A percentile compares a stretch with the other conserved stretches of the same genome.
These are phyloP conservation scores for Eugnorisma glareosa DNA, from an alignment of 2,888 invertebrate species.

Conservation along the genomic window DNA sequence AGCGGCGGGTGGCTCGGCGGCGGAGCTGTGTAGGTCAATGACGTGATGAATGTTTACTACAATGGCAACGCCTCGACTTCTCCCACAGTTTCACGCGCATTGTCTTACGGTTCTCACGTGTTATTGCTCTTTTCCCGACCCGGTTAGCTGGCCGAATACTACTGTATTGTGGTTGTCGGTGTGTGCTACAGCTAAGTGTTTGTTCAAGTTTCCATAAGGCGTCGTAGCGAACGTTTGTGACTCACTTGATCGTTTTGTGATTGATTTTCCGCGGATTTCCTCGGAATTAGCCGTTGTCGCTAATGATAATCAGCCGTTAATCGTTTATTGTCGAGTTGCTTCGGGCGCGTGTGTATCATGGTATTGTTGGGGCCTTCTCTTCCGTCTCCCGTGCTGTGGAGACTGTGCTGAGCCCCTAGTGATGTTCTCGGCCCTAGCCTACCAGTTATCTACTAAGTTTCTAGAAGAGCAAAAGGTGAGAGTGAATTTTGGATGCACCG, in stretches of 20 bases:
- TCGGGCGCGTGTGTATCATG: constrained; percentile 73
- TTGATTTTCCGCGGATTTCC: constrained; percentile 75
- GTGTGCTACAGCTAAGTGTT: constrained; percentile 73
- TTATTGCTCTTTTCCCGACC: constrained; percentile 78
- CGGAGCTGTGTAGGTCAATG: constrained; percentile 79
- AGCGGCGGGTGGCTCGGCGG: constrained; percentile 45
- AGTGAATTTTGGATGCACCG: neutral
- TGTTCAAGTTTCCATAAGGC: constrained; percentile 66
- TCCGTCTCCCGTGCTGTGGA: constrained; percentile 75
- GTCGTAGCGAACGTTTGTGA: constrained; percentile 70
- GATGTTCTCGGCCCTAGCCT: constrained; percentile 87
- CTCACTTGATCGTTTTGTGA: constrained; percentile 70
- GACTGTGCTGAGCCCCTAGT: constrained; percentile 74
- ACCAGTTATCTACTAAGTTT: constrained; percentile 86
- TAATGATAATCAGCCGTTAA: constrained; percentile 54
- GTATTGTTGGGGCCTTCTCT: constrained; percentile 66
- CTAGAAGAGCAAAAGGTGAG: constrained; percentile 85
- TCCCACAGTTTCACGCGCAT: constrained; percentile 89
- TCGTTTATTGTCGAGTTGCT: constrained; percentile 39
- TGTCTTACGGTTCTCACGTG: constrained; percentile 87
- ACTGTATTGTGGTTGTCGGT: constrained; percentile 59
- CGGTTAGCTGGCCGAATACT: constrained; percentile 68
- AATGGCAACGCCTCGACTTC: constrained; percentile 90
- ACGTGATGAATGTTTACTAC: constrained; percentile 90
- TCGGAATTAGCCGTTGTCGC: constrained; percentile 60